Base-by-base conservation (phyloP, 2,113 vertebrate species). In the Hemiscyllium ocellatum region DNA sequence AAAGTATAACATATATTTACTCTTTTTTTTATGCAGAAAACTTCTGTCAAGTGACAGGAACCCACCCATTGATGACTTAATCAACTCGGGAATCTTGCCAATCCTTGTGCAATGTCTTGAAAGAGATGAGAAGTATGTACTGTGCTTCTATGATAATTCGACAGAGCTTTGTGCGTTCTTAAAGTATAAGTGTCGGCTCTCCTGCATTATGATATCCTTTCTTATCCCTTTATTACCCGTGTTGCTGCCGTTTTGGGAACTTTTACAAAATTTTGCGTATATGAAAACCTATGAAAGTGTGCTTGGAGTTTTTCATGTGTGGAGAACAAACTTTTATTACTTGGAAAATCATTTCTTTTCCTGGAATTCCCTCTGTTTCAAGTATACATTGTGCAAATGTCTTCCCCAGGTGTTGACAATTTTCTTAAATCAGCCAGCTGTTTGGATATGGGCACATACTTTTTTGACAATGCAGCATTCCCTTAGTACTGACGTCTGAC, bases 61-160 rank as follows among this genome's bases (percentile, higher is more conserved):
- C 66, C 95, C 95, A 20, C 95, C 95, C 65, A 96, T 96, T 91
- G 95, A 96, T 47, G 95, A 96, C 65, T 89, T 96, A 56, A 96
- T 96, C 83, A 96, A 96, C 52, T 96, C 95, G 1, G 95, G 95
- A 69, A 96, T 96, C 33, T 86, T 96, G 76, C 95, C 95, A 17
- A 96, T 96, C 76, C 83, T 96, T 22, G 95, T 96, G 22, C 95
- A 96, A 66, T 96, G 95, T 47, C 83, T 96, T 20, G 95, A 96
- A 86, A 83, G 95, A 96, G 95, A 96, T 61, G 95, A 96, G 29
- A 96, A 86, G 95, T 96, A 86, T 65, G 85, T 91, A 91, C 37
- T 68, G 42, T 68, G 33, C 47, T 56, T 52, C 7, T 61, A 10
- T 52, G 15, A 47, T 56, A 42, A 70, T 95, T 70, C 22, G 15